phyloP scores from a whole-genome alignment of 2,797 vertebrate genomes.

The Sebastolobus alascanus region DNA sequence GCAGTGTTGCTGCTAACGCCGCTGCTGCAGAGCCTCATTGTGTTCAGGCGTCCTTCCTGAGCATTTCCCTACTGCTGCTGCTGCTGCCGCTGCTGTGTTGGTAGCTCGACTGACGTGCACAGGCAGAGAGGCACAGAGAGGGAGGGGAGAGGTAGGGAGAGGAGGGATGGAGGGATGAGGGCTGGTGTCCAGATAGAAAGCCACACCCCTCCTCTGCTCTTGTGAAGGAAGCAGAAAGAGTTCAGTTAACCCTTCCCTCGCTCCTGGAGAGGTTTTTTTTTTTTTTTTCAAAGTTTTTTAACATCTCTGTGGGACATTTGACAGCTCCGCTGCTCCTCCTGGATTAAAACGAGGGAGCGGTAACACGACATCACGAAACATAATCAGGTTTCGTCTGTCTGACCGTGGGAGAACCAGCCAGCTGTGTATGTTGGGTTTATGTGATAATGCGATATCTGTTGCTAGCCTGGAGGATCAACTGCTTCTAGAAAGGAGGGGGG shows the following conservation, averaged over 20 bases:
- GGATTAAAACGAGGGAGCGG: slow-evolving; percentile 1
- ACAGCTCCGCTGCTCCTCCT: not conserved
- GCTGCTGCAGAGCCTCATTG: slow-evolving; percentile 78
- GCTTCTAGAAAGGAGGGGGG: not conserved
- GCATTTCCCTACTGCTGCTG: slow-evolving; percentile 58
- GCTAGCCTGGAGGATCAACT: slow-evolving; percentile 39
- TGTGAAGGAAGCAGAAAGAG: slow-evolving; percentile 70
- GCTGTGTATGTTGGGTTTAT: slow-evolving; percentile 37
- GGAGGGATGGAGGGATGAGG: slow-evolving; percentile 73
- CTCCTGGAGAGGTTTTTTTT: slow-evolving; percentile 47
- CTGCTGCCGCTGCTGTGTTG: slow-evolving; percentile 55
- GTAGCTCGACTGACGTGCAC: slow-evolving; percentile 76
- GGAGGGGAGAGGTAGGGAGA: slow-evolving; percentile 55
- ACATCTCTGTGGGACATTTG: not conserved
- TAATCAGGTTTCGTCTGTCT: slow-evolving; percentile 39
- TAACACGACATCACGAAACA: slow-evolving; percentile 2
- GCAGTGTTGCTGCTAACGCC: slow-evolving; percentile 61
- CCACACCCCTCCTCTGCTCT: slow-evolving; percentile 81
- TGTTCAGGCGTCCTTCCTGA: slow-evolving; percentile 68
- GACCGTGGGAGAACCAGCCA: slow-evolving; percentile 1
- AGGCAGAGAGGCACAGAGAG: slow-evolving; percentile 68
- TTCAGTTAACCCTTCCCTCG: slow-evolving; percentile 81
- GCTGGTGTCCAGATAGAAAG: slow-evolving; percentile 81
- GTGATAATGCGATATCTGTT: slow-evolving; percentile 38
- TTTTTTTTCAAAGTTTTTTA: slow-evolving; percentile 4